Conservation (phyloP, 2,113 vertebrate species). For the Heteronetta atricapilla region DNA sequence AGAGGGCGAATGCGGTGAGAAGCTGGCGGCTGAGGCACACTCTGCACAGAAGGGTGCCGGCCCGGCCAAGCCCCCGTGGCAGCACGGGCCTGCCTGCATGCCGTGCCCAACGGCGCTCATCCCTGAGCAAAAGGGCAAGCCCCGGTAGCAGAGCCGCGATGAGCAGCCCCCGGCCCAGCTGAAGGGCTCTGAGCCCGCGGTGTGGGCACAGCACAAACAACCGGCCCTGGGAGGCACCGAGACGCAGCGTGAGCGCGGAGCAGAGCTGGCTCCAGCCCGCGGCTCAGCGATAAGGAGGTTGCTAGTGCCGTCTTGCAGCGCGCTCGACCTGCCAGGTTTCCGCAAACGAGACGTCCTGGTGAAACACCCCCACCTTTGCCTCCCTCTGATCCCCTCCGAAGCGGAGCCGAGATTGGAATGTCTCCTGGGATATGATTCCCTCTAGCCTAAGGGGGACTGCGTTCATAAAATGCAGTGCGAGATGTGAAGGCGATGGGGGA, state of each 20-base stretch:
- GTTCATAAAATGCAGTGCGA: constrained; percentile 17
- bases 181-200: neutral
- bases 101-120: neutral
- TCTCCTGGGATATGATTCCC: constrained; percentile 55
- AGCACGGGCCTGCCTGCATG: fast-evolving
- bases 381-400: constrained; percentile 45
- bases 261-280: neutral
- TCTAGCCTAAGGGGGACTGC: constrained; percentile 46
- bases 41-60: neutral
- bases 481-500: neutral
- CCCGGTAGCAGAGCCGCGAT: neutral
- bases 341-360: neutral
- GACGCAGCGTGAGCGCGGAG: neutral
- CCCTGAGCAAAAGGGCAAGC: neutral
- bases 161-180: neutral
- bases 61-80: neutral
- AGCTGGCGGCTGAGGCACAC: neutral
- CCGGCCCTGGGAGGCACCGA: neutral
- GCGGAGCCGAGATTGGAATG: constrained; percentile 47
- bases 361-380: constrained; percentile 42
- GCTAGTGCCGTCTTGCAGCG: constrained; percentile 35
- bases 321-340: constrained; percentile 3
- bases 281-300: neutral
- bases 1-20: fast-evolving
- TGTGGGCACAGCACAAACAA: neutral